phyloP scores from a whole-genome alignment of 2,113 vertebrate genomes.

The Cryptotis parvus region DNA sequence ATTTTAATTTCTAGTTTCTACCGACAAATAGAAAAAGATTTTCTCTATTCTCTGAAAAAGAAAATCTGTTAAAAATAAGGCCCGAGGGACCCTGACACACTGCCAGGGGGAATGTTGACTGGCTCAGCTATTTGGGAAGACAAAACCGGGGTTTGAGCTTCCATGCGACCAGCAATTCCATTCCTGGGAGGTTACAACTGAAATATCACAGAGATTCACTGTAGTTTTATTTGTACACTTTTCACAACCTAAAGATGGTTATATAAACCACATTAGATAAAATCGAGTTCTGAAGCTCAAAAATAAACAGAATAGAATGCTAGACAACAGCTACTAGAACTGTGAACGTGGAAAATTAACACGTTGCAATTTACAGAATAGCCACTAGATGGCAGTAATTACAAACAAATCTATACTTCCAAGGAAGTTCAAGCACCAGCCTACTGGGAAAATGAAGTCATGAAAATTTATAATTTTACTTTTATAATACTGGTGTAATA shows the following conservation, averaged over 20 bases:
- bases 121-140: too few species aligned
- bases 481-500: not conserved
- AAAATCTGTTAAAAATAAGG: slow-evolving; percentile 29
- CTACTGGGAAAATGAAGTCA: not conserved
- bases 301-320: not conserved
- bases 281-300: slow-evolving; percentile 17
- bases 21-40: slow-evolving; percentile 5
- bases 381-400: slow-evolving; percentile 85
- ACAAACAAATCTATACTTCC: slow-evolving; percentile 29
- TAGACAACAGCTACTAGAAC: slow-evolving; percentile 30
- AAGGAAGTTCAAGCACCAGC: not conserved
- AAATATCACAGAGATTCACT: slow-evolving; percentile 1
- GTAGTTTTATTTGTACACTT: slow-evolving; percentile 40
- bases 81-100: not conserved
- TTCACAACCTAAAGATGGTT: too few species aligned
- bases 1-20: slow-evolving; percentile 41
- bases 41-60: slow-evolving; percentile 38
- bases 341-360: slow-evolving; percentile 14
- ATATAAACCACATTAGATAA: slow-evolving; percentile 43
- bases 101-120: too few species aligned
- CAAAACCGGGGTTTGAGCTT: too few species aligned
- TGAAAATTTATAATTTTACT: slow-evolving; percentile 16
- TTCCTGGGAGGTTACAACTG: not conserved
- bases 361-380: slow-evolving; percentile 73
- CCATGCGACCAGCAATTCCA: too few species aligned